Evolutionary conservation across 2,888 invertebrate species (phyloP).

Genomic region (Tetragnatha montana): DNA sequence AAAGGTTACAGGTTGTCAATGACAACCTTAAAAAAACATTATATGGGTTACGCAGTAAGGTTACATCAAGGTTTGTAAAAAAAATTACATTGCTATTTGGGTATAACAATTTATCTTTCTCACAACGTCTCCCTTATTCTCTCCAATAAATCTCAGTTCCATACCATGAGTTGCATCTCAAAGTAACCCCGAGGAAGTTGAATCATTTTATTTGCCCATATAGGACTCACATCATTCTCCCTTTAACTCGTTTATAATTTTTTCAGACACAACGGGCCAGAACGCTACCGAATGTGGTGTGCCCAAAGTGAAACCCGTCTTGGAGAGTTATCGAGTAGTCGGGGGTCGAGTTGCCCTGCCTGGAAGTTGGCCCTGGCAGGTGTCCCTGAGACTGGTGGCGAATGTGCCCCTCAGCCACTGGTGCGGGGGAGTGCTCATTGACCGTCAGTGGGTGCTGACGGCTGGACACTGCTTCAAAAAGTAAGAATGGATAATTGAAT

Average conservation of each 20-base stretch:
- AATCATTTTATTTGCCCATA: too few species aligned
- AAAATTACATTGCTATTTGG: too few species aligned
- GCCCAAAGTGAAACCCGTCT: constrained; percentile 45
- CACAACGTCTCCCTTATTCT: too few species aligned
- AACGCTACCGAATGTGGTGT: constrained; percentile 59
- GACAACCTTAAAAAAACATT: too few species aligned
- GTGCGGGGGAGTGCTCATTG: constrained; percentile 71
- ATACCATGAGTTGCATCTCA: too few species aligned
- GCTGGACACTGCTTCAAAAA: constrained; percentile 72
- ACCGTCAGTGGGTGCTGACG: constrained; percentile 72
- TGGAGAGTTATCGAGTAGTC: constrained; percentile 62
- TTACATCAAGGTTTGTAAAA: too few species aligned
- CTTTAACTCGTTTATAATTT: not conserved
- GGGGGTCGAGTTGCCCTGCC: constrained; percentile 70
- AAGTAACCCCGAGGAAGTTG: too few species aligned
- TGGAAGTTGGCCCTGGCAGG: constrained; percentile 73
- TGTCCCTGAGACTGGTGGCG: constrained; percentile 43
- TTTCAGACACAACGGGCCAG: not conserved
- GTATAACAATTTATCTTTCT: too few species aligned
- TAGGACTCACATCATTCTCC: too few species aligned
- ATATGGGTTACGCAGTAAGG: too few species aligned
- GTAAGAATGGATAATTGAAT: constrained; percentile 33
- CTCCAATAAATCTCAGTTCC: too few species aligned
- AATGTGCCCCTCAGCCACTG: constrained; percentile 70
- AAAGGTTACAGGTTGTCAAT: too few species aligned